Evolutionary conservation across 2,113 vertebrate genomes (phyloP).

Genomic region (Larimichthys crocea): DNA sequence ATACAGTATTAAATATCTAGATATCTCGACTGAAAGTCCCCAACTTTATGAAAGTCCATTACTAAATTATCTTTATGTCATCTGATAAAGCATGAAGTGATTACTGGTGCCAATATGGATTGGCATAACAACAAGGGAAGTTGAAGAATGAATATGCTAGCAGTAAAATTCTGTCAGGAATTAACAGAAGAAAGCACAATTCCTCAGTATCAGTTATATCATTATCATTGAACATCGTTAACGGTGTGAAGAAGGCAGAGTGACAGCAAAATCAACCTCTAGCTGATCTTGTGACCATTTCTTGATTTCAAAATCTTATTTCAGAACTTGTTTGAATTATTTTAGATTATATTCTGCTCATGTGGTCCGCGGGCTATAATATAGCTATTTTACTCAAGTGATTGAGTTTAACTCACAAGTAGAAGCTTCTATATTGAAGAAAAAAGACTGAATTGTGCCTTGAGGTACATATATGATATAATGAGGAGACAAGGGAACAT

Average conservation of each 20-base stretch:
- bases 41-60: neutral
- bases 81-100: neutral
- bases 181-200: too few relatives aligned
- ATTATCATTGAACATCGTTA: neutral
- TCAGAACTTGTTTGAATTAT: too few relatives aligned
- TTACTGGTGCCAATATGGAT: neutral
- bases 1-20: neutral
- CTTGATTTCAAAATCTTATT: too few relatives aligned
- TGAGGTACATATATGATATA: slow-evolving; percentile 9
- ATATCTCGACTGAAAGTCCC: neutral
- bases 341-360: too few relatives aligned
- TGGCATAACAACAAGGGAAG: too few relatives aligned
- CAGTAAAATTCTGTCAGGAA: too few relatives aligned
- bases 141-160: neutral
- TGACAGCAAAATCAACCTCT: neutral
- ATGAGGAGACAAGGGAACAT: slow-evolving; percentile 15
- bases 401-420: neutral
- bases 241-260: too few relatives aligned
- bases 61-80: neutral
- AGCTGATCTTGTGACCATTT: too few relatives aligned
- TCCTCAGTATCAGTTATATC: neutral
- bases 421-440: neutral
- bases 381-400: neutral
- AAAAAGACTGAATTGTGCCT: neutral
- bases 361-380: neutral